A percentile compares a stretch with the other conserved stretches of the same genome.
phyloP scores from a whole-genome alignment of 2,797 vertebrate species.

The Malacoctenus gilli region DNA sequence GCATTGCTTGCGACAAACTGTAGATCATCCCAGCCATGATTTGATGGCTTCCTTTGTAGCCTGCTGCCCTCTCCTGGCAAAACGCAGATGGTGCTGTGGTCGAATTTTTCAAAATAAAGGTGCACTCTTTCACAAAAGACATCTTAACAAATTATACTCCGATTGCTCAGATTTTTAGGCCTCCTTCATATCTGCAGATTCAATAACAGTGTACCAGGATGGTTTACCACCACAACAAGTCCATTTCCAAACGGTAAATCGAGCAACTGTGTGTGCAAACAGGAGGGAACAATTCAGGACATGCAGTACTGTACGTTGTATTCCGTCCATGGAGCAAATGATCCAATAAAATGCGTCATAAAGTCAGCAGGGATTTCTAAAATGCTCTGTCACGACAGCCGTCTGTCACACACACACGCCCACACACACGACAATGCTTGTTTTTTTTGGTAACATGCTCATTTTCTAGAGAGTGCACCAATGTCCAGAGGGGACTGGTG shows the following conservation, averaged over 20 bases:
- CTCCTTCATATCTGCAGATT: too few relatives aligned
- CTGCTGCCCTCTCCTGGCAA: slow-evolving; percentile 74
- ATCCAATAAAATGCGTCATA: slow-evolving; percentile 36
- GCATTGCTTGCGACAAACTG: slow-evolving; percentile 16
- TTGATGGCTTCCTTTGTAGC: slow-evolving; percentile 15
- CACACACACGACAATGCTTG: slow-evolving; percentile 18
- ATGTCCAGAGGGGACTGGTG: slow-evolving; percentile 51
- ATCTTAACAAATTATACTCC: too few relatives aligned
- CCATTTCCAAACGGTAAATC: too few relatives aligned
- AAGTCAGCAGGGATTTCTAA: slow-evolving; percentile 32
- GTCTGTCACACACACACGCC: slow-evolving; percentile 1
- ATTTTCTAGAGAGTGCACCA: slow-evolving; percentile 48
- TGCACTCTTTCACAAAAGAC: rapidly evolving
- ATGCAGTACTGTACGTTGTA: neutral
- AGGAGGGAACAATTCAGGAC: neutral
- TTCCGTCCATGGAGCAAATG: slow-evolving; percentile 10
- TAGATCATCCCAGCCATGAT: too few relatives aligned
- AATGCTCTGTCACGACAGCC: slow-evolving; percentile 29
- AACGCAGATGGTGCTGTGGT: slow-evolving; percentile 17
- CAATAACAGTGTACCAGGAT: too few relatives aligned
- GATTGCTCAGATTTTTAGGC: too few relatives aligned
- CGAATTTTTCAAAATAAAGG: neutral
- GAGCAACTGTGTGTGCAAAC: too few relatives aligned
- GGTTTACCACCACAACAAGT: too few relatives aligned
- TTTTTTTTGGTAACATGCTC: slow-evolving; percentile 37